Conservation (phyloP, 2,113 vertebrate species). For the Lagenorhynchus albirostris region DNA sequence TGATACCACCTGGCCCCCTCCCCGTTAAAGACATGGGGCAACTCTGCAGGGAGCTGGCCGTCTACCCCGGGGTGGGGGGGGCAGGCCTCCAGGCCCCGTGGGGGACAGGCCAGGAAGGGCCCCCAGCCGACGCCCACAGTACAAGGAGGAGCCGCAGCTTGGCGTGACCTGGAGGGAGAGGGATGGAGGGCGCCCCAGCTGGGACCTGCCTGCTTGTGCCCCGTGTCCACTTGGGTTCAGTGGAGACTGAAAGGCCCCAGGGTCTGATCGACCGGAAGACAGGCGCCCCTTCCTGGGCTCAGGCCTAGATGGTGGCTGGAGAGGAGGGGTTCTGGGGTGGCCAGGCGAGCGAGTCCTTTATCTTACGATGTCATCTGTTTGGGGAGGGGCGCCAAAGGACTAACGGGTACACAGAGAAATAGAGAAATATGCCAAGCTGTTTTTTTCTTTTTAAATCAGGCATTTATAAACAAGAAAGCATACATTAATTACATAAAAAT, state of each 20-base stretch:
- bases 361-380: conserved; percentile 91
- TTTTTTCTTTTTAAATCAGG: conserved; percentile 90
- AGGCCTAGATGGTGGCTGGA: neutral
- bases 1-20: neutral
- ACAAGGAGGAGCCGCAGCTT: neutral
- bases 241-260: neutral
- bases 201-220: fast-evolving
- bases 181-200: neutral
- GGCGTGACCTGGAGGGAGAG: neutral
- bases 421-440: conserved; percentile 90
- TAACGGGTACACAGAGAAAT: conserved; percentile 85
- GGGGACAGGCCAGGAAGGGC: neutral
- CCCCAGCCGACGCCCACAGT: neutral
- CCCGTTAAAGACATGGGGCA: neutral
- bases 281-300: neutral
- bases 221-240: fast-evolving
- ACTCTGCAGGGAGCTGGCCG: neutral
- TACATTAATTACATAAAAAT: conserved; percentile 98
- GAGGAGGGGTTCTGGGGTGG: neutral
- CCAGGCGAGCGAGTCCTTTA: conserved; percentile 87
- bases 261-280: neutral
- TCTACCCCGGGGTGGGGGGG: no score
- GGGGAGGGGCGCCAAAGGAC: conserved; percentile 76
- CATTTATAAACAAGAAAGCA: conserved; percentile 96
- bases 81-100: neutral